Base-by-base conservation (phyloP, 2,888 invertebrate genomes). In the Cosmia pyralina region DNA sequence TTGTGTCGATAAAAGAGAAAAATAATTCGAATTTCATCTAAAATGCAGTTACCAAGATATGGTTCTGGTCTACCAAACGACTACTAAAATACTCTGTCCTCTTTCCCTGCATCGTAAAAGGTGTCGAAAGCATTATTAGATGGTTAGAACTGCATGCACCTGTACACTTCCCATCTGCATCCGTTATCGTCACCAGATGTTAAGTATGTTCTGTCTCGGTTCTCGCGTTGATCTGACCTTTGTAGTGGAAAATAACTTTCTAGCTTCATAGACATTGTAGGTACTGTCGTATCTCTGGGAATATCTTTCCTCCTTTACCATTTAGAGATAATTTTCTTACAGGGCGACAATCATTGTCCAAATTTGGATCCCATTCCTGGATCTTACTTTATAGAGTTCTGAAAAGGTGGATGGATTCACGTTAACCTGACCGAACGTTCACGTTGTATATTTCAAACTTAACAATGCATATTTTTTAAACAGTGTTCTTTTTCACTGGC, bases 81-180 rank as follows among this genome's bases (percentile, higher is more conserved):
- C 69, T n/a, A 38, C 41, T 22, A 22, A 72, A 73, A 58, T 48
- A n/a, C 10, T 22, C 41, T 41, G 15, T 41, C 15, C 41, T 41
- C 10, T 50, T 28, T 28, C n/a, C 11, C 8, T 0, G 4, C 22
- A 38, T 38, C 22, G 50, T 69, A 6, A 34, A 41, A 46, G 22
- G 34, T 58, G 70, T 58, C 17, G 70, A 78, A 10, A 74, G 78
- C 70, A 13, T 70, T 52, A 38, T 57, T 50, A 74, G 41, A 78
- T 34, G 50, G n/a, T 78, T 7, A 34, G 13, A 34, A 58, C 55
- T 77, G 44, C 11, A 22, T 69, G 50, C 78, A 69, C 73, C 78
- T 77, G 55, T 22, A 10, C 19, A 19, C 1, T 28, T 44, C 19
- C 22, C 78, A 17, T 48, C 5, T 28, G 19, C 34, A 57, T 78